Evolutionary conservation across 2,888 invertebrate species (phyloP).

Genomic region (Tetropium fuscum): DNA sequence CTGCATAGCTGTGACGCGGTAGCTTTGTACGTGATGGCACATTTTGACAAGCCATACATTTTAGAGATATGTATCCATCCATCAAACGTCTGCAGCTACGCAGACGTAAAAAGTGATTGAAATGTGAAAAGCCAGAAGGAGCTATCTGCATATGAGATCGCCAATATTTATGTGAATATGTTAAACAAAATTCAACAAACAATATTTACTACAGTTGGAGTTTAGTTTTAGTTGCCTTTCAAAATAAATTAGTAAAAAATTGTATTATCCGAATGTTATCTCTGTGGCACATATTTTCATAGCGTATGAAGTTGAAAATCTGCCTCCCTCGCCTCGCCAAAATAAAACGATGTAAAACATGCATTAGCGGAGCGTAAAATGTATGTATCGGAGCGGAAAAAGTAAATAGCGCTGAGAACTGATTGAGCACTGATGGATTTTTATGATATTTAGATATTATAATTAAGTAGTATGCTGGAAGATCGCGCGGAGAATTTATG

Average conservation of each 20-base stretch:
- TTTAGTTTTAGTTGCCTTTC: too few relatives aligned
- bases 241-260: not conserved
- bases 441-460: conserved; percentile 26
- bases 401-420: conserved; percentile 7
- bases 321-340: not conserved
- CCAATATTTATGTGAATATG: too few relatives aligned
- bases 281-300: not conserved
- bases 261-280: not conserved
- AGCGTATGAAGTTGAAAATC: not conserved
- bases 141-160: too few relatives aligned
- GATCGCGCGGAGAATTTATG: conserved; percentile 44
- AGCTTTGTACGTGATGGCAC: too few relatives aligned
- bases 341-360: not conserved
- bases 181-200: too few relatives aligned
- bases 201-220: too few relatives aligned
- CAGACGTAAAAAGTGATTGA: too few relatives aligned
- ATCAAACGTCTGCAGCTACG: too few relatives aligned
- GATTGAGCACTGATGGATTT: conserved; percentile 13
- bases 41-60: too few relatives aligned
- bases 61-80: too few relatives aligned
- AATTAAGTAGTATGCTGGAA: conserved; percentile 31
- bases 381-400: conserved; percentile 4
- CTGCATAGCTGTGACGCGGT: too few relatives aligned
- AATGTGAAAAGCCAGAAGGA: too few relatives aligned
- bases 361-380: not conserved